Evolutionary conservation across 2,113 vertebrate genomes (phyloP), one percentile per base, ranked within the genome.

Genomic region (Ophiodon elongatus): DNA sequence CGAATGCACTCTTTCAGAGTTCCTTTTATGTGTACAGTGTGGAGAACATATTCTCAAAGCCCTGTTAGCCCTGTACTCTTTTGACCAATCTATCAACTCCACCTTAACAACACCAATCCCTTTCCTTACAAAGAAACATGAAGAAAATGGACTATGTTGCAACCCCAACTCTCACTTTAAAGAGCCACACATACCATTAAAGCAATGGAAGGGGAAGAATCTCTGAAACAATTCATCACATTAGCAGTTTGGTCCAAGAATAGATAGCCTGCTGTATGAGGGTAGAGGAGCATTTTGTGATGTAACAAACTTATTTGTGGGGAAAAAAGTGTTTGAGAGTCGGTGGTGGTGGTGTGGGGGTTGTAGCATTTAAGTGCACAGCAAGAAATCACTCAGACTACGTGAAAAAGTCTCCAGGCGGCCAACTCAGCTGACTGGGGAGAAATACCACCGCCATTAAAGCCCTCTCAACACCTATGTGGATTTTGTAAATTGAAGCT

Each of bases 401-500:
- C 37, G 25, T 74, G 76, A 77, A 81, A 85, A 83, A 85, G 67
- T 85, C 88, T 92, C 84, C 56, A 82, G 89, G 84, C 68, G n/a
- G 81, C 79, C 87, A 52, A 74, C 89, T 88, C 65, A 86, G 80
- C 80, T 82, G 83, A 91, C 79, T 54, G 77, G 73, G 64, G 41
- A 85, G 68, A 88, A 88, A 85, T 84, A 86, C 64, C 80, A 71
- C 19, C 4, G 37, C 84, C 82, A 86, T 92, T 91, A 88, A 85
- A 76, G 73, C 56, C 66, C 76, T 79, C 82, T 87, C 67, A 89
- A 91, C 89, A 92, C 90, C 86, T 88, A 82, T 89, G 87, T 87
- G 82, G 85, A 83, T 91, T 90, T 89, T 75, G 81, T 82, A 80
- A 89, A 93, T 90, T 90, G 85, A 93, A 93, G 90, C 83, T 82